Evolutionary conservation across 2,113 vertebrate species (phyloP), one percentile per base, ranked within the genome.

Genomic region (Diadophis punctatus): DNA sequence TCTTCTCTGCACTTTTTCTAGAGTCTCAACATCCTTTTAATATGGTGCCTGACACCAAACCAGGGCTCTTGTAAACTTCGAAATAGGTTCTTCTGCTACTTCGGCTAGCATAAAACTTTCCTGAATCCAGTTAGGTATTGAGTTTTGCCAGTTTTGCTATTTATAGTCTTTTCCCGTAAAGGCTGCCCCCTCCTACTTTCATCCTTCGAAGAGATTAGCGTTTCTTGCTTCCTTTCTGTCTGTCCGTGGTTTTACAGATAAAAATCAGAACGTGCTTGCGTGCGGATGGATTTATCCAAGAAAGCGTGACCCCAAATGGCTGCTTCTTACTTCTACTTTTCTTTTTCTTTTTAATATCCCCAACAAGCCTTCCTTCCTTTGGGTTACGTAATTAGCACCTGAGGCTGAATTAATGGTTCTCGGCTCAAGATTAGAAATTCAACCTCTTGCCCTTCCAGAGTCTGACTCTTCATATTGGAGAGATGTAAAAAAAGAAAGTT

Each of bases 71-170:
- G 25, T n/a, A 88, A 25, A 68, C 8, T 60, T 60, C 3, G 14
- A 22, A 53, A 22, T 94, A 68, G 39, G 92, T 55, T 91, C 56
- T n/a, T n/a, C 52, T 49, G 16, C 68, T 92, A 27, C 89, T 87
- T 74, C 74, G 90, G 93, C 93, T 30, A 30, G 90, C 46, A 30
- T 93, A 94, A 94, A 95, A 88, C 86, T 94, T 90, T 91, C 88
- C 89, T 86, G 91, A 93, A 91, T 89, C 86, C 90, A 94, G 68
- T 88, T 91, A 0, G 93, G 94, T 48, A 92, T 43, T 55, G 27
- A 88, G 27, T 20, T 93, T 5, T 55, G 1, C 2, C 0, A 51
- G 90, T 92, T 12, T 91, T 93, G n/a, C 90, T 92, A 90, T 92
- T 94, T 93, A 80, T 25, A 88, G 68, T 8, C 9, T 63, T 93